Percentiles rank a stretch among this genome's conserved stretches.
These are phyloP conservation scores for Cataglyphis altisquamis DNA, from an alignment of 2,888 invertebrate species.

Conservation along the genomic window DNA sequence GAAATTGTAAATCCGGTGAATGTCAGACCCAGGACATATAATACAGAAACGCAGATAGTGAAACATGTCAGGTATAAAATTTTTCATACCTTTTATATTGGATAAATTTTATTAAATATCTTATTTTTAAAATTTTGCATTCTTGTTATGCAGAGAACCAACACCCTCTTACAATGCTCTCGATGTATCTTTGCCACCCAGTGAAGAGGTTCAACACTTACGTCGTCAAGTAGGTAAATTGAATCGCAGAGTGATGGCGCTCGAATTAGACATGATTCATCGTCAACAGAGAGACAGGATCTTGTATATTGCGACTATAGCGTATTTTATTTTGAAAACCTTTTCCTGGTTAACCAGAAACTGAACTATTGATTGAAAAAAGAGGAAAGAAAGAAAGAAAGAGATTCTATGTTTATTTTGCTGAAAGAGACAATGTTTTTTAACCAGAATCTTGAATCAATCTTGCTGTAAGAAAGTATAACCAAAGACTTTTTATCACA, in stretches of 20 bases:
- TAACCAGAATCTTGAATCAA: conserved; percentile 62
- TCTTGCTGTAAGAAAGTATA: conserved; percentile 67
- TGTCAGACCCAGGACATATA: conserved; percentile 67
- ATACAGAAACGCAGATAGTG: conserved; percentile 79
- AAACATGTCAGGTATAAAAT: conserved; percentile 80
- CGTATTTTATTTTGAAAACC: conserved; percentile 95
- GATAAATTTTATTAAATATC: neutral
- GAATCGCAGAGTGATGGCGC: conserved; percentile 94
- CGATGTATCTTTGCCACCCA: conserved; percentile 85
- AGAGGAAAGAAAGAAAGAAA: neutral
- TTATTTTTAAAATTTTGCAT: neutral
- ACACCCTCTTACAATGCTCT: conserved; percentile 87
- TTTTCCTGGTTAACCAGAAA: conserved; percentile 93
- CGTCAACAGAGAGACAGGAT: conserved; percentile 95
- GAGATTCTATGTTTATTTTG: conserved; percentile 45
- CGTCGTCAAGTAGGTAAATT: conserved; percentile 95
- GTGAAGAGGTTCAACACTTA: conserved; percentile 94
- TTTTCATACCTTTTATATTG: neutral
- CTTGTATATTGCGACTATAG: conserved; percentile 93
- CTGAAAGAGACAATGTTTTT: conserved; percentile 65
- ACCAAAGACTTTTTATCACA: conserved; percentile 72
- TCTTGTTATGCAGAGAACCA: conserved; percentile 87
- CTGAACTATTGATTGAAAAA: conserved; percentile 77
- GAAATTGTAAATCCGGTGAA: conserved; percentile 69
- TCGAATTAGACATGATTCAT: conserved; percentile 95